Evolutionary conservation across 2,888 invertebrate species (phyloP), one percentile per base, ranked within the genome.

Genomic region (Priocnemis perturbator): DNA sequence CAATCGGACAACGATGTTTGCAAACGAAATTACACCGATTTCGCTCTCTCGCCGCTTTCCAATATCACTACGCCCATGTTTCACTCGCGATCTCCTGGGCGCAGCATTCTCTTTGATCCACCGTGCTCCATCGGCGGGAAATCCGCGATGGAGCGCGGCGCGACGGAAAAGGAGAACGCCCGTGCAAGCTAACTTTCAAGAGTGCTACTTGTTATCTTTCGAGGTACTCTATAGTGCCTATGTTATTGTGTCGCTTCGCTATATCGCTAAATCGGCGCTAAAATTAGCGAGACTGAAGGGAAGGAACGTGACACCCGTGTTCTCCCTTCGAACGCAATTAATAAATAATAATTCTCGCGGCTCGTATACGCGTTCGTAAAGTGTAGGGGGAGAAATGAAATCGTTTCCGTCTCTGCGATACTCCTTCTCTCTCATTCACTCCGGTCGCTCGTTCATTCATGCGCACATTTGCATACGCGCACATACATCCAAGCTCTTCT

Each of bases 161-260:
- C 72, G 80, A 83, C 79, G 77, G 80, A 81, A 81, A 81, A 76
- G 79, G 75, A 76, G 78, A 83, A 81, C 81, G 76, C 80, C 81
- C 77, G 83, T 81, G 83, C 85, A 82, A 85, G 85, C 85, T 85
- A 85, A 85, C 86, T 85, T 85, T 86, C 83, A 84, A 85, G 81
- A 86, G 84, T 84, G 84, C 85, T 85, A 86, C 83, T 81, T 80
- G 69, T 75, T 80, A 78, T 74, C 69, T 71, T 71, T 68, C 79
- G 82, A 81, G 84, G 82, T 85, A 84, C 81, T 84, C 83, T 85
- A 50, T 50, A 84, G 83, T 85, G 83, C 78, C 82, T 79, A 84
- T 82, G 73, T 79, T 79, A 82, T 76, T 79, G 11, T 60, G 48
- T 81, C 74, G 59, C 73, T 74, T 81, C 81, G 76, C 85, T 84